These are phyloP conservation scores for Caenorhabditis macrosperma DNA, from an alignment of 2,888 invertebrate species.

Conservation along the genomic window DNA sequence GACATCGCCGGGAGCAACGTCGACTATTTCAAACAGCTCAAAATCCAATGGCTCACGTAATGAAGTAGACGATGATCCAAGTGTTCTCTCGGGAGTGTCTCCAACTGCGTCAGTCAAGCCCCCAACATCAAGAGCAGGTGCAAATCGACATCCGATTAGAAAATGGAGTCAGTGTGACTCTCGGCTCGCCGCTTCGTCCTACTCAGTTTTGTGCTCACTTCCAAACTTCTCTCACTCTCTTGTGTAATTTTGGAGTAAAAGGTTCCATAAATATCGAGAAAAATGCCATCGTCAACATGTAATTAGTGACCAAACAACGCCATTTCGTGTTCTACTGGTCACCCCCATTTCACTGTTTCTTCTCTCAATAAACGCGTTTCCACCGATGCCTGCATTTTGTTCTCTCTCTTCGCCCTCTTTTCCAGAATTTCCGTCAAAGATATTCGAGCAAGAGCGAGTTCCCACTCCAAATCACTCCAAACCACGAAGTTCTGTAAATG, in stretches of 20 bases:
- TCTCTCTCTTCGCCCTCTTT: too few relatives aligned
- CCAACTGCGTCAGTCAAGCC: not conserved
- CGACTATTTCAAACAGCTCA: conserved; percentile 52
- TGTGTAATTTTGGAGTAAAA: not conserved
- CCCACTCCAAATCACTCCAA: not conserved
- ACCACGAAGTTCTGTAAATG: not conserved
- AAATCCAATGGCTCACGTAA: conserved; percentile 51
- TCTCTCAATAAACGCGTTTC: too few relatives aligned
- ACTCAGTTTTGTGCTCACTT: not conserved
- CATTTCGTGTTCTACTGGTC: conserved; percentile 6
- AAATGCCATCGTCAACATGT: not conserved
- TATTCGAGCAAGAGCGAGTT: too few relatives aligned
- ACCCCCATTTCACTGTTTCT: conserved; percentile 1
- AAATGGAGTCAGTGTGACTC: not conserved
- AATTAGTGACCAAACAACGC: not conserved
- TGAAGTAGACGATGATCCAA: not conserved
- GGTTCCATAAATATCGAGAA: not conserved
- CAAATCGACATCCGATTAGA: conserved; percentile 7
- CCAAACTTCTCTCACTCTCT: not conserved
- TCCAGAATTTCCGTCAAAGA: too few relatives aligned
- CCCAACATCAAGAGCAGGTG: conserved; percentile 14
- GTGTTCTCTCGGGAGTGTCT: not conserved
- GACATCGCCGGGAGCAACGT: conserved; percentile 39
- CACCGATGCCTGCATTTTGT: too few relatives aligned
- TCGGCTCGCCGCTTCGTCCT: too few relatives aligned